phyloP scores from a whole-genome alignment of 2,797 vertebrate genomes.

The Agapornis canus region DNA sequence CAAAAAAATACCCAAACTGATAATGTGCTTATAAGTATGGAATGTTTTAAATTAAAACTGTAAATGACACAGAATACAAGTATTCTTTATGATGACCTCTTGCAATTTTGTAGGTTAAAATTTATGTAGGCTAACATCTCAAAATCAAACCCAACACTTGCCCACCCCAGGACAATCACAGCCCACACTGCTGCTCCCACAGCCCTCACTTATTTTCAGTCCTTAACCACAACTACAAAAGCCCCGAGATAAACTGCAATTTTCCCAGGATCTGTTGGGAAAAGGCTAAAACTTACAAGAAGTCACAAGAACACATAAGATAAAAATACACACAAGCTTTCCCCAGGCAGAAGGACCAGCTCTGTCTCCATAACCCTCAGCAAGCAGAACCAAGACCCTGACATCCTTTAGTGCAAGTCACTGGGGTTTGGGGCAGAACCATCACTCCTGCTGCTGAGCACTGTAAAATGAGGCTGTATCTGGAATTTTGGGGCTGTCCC shows the following conservation, averaged over 20 bases:
- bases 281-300: background rate
- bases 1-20: background rate
- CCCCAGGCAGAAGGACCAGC: background rate
- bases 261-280: background rate
- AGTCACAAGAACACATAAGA: background rate
- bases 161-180: background rate
- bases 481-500: background rate
- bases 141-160: background rate
- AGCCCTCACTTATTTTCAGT: background rate
- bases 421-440: background rate
- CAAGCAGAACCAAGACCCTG: fast-evolving
- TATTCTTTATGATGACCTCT: fast-evolving
- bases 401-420: background rate
- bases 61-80: fast-evolving
- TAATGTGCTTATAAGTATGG: background rate
- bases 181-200: background rate
- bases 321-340: background rate
- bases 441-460: fast-evolving
- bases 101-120: background rate
- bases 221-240: fast-evolving
- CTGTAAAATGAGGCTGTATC: fast-evolving
- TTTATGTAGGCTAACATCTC: background rate
- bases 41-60: background rate
- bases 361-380: background rate
- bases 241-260: background rate